Base-by-base conservation (phyloP, 2,888 invertebrate species). In the Dromius quadrimaculatus region DNA sequence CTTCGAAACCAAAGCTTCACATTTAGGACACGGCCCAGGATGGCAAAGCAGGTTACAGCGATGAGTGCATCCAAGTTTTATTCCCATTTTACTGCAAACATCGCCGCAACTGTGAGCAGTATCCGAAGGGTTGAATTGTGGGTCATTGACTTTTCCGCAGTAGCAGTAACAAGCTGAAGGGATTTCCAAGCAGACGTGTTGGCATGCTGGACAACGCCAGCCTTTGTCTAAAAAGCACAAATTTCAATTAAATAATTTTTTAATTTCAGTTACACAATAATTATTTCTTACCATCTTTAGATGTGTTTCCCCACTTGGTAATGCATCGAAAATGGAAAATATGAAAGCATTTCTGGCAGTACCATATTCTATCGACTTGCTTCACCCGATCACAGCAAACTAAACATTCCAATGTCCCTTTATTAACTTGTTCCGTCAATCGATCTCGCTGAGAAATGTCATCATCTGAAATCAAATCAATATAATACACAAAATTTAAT, bases 191-290 rank as follows among this genome's bases (percentile, higher is more conserved):
- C 88, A 89, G 1, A 91, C 88, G 81, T 93, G 93, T 82, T 97
- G 97, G 80, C 98, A 98, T 0, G 96, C 95, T 0, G 98, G 98
- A 80, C 98, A 98, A 15, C 97, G 89, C 98, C 98, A 98, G 71
- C 93, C 92, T 63, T 88, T 88, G 74, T 92, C 91, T 62, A 79
- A 6, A 64, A 54, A 59, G n/a, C 13, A 59, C 28, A 28, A 28
- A 28, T 38, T 38, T 38, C 38, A 13, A 38, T 38, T 38, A 38
- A n/a, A 38, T 11, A 9, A 3, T n/a, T 13, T 38, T 38, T 6
- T 45, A 45, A 45, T 15, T 45, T 41, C 41, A 13, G n/a, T 41
- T 41, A n/a, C n/a, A 41, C 6, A 4, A 41, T 32, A 41, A 61
- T 19, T 8, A 38, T 70, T 47, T 71, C 71, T 82, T 77, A 88